A percentile compares a stretch with the other conserved stretches of the same genome.
Conservation (phyloP, 2,797 vertebrate genomes). For the Rhinophrynus dorsalis region DNA sequence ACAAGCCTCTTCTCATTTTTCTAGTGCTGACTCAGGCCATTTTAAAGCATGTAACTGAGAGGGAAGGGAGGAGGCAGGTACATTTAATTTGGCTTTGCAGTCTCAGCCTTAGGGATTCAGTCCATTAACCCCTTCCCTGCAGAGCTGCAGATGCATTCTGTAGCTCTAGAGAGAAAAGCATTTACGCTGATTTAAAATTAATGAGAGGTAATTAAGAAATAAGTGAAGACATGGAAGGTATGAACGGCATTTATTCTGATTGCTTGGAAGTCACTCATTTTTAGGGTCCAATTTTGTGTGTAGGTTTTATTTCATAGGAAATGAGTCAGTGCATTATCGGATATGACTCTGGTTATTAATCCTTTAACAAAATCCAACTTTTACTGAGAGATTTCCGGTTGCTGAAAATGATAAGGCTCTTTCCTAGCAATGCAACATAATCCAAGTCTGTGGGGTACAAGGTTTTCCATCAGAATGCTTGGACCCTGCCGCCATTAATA, state of each 20-base stretch:
- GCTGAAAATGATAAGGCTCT: neutral
- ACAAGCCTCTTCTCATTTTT: slow-evolving; percentile 12
- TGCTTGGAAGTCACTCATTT: slow-evolving; percentile 10
- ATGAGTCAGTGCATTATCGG: neutral
- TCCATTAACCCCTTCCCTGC: slow-evolving; percentile 38
- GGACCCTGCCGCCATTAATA: slow-evolving; percentile 11
- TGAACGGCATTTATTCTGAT: neutral
- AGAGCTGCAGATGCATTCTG: neutral
- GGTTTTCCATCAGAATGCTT: neutral
- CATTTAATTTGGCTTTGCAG: slow-evolving; percentile 39
- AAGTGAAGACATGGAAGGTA: neutral
- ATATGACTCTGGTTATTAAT: too few species aligned
- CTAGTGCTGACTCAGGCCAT: slow-evolving; percentile 32
- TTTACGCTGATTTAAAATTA: slow-evolving; percentile 1
- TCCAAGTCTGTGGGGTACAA: neutral
- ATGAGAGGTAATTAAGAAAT: slow-evolving; percentile 17
- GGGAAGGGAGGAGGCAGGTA: slow-evolving; percentile 32
- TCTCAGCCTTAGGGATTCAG: slow-evolving; percentile 37
- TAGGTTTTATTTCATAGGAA: neutral
- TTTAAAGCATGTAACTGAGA: slow-evolving; percentile 44
- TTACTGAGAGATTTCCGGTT: neutral
- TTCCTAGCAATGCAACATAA: neutral
- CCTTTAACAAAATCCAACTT: slow-evolving; percentile 5
- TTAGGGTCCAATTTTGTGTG: neutral
- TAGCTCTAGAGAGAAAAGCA: neutral